Percentiles rank a stretch among this genome's conserved stretches.
phyloP scores from a whole-genome alignment of 1,140 invertebrate species.

The Meloidogyne floridensis region DNA sequence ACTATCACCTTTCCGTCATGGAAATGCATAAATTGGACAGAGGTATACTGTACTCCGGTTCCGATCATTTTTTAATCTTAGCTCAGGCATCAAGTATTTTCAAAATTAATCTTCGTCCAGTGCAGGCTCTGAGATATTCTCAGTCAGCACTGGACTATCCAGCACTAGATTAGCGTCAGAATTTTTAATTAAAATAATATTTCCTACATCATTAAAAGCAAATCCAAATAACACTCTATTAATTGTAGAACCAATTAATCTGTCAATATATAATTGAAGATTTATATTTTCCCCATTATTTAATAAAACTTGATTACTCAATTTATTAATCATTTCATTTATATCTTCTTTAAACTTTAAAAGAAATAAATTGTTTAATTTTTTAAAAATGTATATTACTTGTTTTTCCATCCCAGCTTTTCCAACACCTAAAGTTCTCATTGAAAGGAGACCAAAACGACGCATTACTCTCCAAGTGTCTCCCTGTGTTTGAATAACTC shows the following conservation, averaged over 20 bases:
- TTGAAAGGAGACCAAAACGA: slow-evolving; percentile 34
- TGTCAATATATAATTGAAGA: slow-evolving; percentile 10
- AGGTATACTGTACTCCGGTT: no score
- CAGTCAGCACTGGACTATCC: no score
- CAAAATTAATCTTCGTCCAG: no score
- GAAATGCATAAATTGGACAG: no score
- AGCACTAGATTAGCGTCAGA: no score
- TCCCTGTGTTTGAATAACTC: slow-evolving; percentile 44
- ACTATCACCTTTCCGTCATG: no score
- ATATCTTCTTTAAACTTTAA: slow-evolving; percentile 34
- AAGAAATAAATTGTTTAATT: background rate
- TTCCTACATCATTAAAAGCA: slow-evolving; percentile 19
- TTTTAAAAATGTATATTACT: slow-evolving; percentile 20
- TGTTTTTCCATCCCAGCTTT: slow-evolving; percentile 29
- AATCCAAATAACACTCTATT: slow-evolving; percentile 32
- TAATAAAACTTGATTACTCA: background rate
- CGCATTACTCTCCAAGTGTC: slow-evolving; percentile 33
- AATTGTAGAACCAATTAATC: slow-evolving; percentile 31
- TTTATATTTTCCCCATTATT: background rate
- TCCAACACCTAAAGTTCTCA: slow-evolving; percentile 39
- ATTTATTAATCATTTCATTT: slow-evolving; percentile 2
- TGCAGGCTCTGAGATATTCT: no score
- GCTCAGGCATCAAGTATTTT: no score
- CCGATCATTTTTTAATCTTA: no score
- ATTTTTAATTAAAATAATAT: background rate